These are phyloP conservation scores for Tragopan temminckii DNA, from an alignment of 2,797 vertebrate genomes.

Conservation along the genomic window DNA sequence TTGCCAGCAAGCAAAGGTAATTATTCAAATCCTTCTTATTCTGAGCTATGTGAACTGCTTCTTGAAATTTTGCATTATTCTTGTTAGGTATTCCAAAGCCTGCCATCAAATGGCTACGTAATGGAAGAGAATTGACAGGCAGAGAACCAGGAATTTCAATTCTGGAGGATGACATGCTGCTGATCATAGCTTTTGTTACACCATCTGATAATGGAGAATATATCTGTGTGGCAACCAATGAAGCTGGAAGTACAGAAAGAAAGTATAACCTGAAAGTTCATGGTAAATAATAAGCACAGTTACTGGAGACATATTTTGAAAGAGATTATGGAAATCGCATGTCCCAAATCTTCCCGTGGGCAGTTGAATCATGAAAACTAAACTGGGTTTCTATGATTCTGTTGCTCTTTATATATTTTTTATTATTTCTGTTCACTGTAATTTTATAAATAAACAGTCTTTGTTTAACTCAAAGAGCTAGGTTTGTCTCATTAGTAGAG, in stretches of 20 bases:
- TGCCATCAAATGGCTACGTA: conserved; percentile 91
- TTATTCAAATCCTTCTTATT: neutral
- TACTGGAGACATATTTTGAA: neutral
- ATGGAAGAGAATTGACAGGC: conserved; percentile 90
- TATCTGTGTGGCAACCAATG: conserved; percentile 91
- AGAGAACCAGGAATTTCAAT: conserved; percentile 90
- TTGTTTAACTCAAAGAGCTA: neutral
- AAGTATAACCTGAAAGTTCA: conserved; percentile 96
- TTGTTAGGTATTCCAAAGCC: conserved; percentile 92
- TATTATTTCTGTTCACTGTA: neutral
- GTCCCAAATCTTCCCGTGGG: neutral
- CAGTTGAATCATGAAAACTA: neutral
- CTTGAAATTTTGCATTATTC: neutral
- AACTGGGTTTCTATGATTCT: neutral
- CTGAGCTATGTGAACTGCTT: rapidly evolving
- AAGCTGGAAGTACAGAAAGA: conserved; percentile 93
- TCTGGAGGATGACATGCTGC: conserved; percentile 88
- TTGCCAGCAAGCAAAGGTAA: neutral
- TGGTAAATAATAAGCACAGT: conserved; percentile 79
- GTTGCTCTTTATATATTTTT: rapidly evolving
- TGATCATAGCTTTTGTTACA: conserved; percentile 89
- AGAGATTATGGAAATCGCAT: neutral
- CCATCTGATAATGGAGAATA: conserved; percentile 93
- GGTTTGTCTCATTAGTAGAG: neutral
- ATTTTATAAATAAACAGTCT: neutral